Evolutionary conservation across 1,140 invertebrate genomes (phyloP).

Genomic region (Heliothis subflexa): DNA sequence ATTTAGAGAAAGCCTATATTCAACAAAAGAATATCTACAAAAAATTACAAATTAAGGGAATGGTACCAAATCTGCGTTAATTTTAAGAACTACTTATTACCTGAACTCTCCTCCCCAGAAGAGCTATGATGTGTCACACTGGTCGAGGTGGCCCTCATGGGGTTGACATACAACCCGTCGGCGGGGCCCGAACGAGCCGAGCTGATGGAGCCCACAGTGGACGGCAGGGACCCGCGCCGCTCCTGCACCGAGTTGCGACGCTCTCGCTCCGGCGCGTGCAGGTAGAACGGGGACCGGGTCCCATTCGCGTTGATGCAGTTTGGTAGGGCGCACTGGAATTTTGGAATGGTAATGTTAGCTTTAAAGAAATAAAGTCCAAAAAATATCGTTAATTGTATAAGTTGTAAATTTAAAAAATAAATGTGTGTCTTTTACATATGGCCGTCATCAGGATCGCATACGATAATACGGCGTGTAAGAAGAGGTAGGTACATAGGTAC

Average conservation of each 20-base stretch:
- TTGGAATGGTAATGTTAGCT: background rate
- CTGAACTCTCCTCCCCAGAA: constrained; percentile 83
- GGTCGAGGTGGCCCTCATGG: constrained; percentile 85
- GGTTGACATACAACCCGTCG: constrained; percentile 93
- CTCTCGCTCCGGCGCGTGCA: constrained; percentile 88
- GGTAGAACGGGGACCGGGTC: constrained; percentile 89
- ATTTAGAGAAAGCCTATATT: no score
- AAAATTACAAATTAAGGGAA: no score
- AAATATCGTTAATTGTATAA: no score
- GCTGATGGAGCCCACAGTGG: constrained; percentile 74
- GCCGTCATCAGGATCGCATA: no score
- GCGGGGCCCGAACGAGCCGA: constrained; percentile 88
- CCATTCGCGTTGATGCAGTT: constrained; percentile 85
- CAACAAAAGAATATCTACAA: no score
- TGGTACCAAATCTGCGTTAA: no score
- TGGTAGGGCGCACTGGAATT: constrained; percentile 85
- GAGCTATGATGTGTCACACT: constrained; percentile 73
- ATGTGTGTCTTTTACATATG: no score
- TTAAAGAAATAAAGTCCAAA: background rate
- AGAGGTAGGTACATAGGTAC: no score
- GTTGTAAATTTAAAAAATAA: no score
- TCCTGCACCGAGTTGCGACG: constrained; percentile 62
- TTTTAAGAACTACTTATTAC: constrained; percentile 51
- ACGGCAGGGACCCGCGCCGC: constrained; percentile 70
- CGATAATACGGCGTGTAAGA: no score